Evolutionary conservation across 2,797 vertebrate species (phyloP).

Genomic region (Protosalanx chinensis): DNA sequence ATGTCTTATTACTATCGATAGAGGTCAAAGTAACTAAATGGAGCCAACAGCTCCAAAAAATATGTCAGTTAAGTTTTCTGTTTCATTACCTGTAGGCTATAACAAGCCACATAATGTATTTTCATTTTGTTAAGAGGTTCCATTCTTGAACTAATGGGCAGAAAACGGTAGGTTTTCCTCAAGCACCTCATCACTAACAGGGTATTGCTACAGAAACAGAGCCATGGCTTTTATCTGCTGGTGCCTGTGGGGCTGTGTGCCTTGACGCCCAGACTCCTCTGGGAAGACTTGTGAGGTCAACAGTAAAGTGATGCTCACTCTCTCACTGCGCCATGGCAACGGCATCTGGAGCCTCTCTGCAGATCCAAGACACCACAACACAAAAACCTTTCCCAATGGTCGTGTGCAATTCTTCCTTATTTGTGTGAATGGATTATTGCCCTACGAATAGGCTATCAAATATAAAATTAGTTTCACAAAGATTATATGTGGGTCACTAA

Average conservation of each 20-base stretch:
- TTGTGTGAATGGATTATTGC: neutral
- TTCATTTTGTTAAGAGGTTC: constrained; percentile 7
- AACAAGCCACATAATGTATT: neutral
- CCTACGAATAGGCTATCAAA: neutral
- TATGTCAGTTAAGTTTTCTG: neutral
- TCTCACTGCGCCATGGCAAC: constrained; percentile 41
- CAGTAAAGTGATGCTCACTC: constrained; percentile 48
- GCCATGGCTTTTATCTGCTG: constrained; percentile 39
- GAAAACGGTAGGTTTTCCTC: no score
- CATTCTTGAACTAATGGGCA: no score
- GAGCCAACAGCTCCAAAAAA: no score
- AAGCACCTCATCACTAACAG: constrained; percentile 29
- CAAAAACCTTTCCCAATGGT: neutral
- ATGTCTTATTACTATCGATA: neutral
- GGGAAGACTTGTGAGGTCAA: constrained; percentile 47
- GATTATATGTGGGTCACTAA: constrained; percentile 31
- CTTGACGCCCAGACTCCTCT: constrained; percentile 57
- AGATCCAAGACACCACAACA: neutral
- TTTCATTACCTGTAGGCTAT: neutral
- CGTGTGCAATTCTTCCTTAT: no score
- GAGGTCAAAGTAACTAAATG: no score
- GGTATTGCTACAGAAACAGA: constrained; percentile 47
- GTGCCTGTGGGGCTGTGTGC: constrained; percentile 40
- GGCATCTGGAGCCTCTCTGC: constrained; percentile 28
- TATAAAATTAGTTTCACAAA: constrained; percentile 15